These are phyloP conservation scores for Eospalax fontanierii DNA, from an alignment of 2,797 vertebrate species.

Conservation along the genomic window DNA sequence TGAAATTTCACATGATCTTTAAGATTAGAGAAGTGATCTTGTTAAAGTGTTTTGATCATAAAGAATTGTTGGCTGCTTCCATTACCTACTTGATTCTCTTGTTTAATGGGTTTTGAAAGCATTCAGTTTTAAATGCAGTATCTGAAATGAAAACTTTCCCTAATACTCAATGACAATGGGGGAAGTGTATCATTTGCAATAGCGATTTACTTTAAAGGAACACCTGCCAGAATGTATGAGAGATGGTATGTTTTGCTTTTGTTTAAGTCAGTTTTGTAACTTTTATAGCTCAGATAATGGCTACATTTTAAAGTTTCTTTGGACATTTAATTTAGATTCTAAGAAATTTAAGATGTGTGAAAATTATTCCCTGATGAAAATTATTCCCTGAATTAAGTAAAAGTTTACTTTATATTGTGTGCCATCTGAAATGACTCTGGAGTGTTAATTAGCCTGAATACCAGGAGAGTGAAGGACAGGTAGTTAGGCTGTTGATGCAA, in stretches of 20 bases:
- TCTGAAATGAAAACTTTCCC: constrained; percentile 28
- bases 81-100: neutral
- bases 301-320: constrained; percentile 37
- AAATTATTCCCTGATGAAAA: constrained; percentile 33
- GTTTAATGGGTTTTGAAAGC: constrained; percentile 19
- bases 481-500: constrained; percentile 11
- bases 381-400: constrained; percentile 7
- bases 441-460: neutral
- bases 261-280: constrained; percentile 51
- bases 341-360: constrained; percentile 49
- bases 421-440: constrained; percentile 3
- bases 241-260: constrained; percentile 9
- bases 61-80: constrained; percentile 27
- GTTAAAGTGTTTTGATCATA: neutral
- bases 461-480: neutral
- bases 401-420: constrained; percentile 21
- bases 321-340: neutral
- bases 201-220: neutral
- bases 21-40: neutral
- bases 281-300: constrained; percentile 36
- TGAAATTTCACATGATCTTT: neutral
- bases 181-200: neutral
- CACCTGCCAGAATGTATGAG: neutral
- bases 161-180: neutral
- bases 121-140: constrained; percentile 34